phyloP scores from a whole-genome alignment of 2,888 invertebrate species.

The Frankliniella intonsa region DNA sequence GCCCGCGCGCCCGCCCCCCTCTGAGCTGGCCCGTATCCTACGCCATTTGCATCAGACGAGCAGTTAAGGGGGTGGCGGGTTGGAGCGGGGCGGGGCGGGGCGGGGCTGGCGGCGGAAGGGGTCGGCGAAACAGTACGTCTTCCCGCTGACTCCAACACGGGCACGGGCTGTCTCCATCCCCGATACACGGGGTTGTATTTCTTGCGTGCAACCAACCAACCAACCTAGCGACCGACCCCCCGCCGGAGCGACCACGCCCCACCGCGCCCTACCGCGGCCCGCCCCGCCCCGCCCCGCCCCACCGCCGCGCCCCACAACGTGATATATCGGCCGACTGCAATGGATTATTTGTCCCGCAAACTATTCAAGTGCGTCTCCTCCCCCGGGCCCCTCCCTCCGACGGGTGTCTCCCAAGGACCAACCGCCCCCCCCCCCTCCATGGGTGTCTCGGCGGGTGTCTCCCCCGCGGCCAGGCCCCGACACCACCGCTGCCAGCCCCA shows the following conservation, averaged over 20 bases:
- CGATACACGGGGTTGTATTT: slow-evolving; percentile 2
- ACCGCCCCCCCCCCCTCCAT: neutral
- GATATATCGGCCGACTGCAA: neutral
- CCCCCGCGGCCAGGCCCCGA: neutral
- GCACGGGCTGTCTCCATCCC: neutral
- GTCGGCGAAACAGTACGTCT: neutral
- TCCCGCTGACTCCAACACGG: neutral
- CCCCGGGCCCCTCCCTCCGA: neutral
- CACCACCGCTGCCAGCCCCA: neutral
- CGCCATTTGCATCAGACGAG: slow-evolving; percentile 13
- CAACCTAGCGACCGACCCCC: neutral
- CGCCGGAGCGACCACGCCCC: neutral
- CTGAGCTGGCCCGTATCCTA: neutral
- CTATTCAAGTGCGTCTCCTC: neutral
- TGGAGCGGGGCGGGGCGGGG: too few species aligned
- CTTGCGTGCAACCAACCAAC: neutral
- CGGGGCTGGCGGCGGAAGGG: neutral
- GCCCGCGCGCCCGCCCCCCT: too few species aligned
- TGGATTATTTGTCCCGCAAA: slow-evolving; percentile 22
- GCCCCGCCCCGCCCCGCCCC: neutral
- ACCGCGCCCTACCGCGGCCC: neutral
- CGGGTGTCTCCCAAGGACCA: too few species aligned
- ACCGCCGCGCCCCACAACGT: neutral
- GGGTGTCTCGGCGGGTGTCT: neutral
- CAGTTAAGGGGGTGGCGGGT: neutral